phyloP scores from a whole-genome alignment of 1,140 invertebrate genomes.

The roundworm (Caenorhabditis elegans) region WBcel235 BX284605.5:7998001-7998500 shows the following conservation, averaged over 20 bases:
- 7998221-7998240: constrained; percentile 82
- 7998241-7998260: constrained; percentile 83
- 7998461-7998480: constrained; percentile 70
- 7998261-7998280: constrained; percentile 84
- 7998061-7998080: neutral
- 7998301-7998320: too few relatives aligned
- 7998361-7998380: neutral
- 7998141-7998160: too few relatives aligned
- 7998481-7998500: constrained; percentile 74
- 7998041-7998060: neutral
- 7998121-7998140: too few relatives aligned
- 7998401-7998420: constrained; percentile 77
- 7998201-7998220: constrained; percentile 80
- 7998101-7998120: neutral
- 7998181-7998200: constrained; percentile 80
- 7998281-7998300: constrained; percentile 73
- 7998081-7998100: neutral
- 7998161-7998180: constrained; percentile 72
- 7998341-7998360: too few relatives aligned
- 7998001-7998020: neutral
- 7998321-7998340: too few relatives aligned
- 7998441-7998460: constrained; percentile 74
- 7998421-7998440: constrained; percentile 75
- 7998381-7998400: constrained; percentile 49
- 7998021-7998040: neutral